Evolutionary conservation across 2,113 vertebrate genomes (phyloP), one percentile per base, ranked within the genome.

Genomic region (Delphinus delphis): DNA sequence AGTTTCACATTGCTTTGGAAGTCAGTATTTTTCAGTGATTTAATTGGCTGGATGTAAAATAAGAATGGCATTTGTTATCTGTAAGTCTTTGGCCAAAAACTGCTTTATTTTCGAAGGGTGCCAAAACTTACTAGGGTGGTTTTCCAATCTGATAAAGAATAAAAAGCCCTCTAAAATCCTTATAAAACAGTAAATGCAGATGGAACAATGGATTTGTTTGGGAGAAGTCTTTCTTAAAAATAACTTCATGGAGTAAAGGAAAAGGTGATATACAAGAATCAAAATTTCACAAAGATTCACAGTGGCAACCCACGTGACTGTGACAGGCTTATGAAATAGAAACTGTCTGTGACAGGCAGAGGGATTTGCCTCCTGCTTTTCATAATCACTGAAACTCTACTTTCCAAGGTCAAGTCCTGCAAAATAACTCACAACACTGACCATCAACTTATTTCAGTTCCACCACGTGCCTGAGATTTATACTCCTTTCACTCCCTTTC

Each of bases 31-130:
- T 88, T 60, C 82, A 94, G 73, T 90, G 95, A 96, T 71, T 95
- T 97, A 97, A 96, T 84, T 97, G 82, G 73, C 79, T 96, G 33
- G 21, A 88, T 95, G n/a, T 85, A 71, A 96, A 97, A 87, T 95
- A 92, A 92, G 79, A 97, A 93, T 82, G 93, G 74, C 96, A 97
- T 92, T 98, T 91, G 81, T 97, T 97, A 96, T 93, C 93, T 96
- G 44, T 8, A 89, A 96, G 14, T 95, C 67, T 97, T 93, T 95
- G 95, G 89, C 97, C 93, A 89, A 86, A 95, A 94, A 73, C 31
- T 63, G n/a, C 63, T 94, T 92, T 93, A 97, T 65, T 95, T 93
- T 92, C 31, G 93, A 96, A 87, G 62, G 63, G 9, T 95, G 95
- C 88, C 95, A 98, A 93, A 96, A 96, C 86, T 38, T 86, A 97